Percentiles rank a stretch among this genome's conserved stretches.
Conservation (phyloP, 1,140 invertebrate species). For the Leptinotarsa lineolata region DNA sequence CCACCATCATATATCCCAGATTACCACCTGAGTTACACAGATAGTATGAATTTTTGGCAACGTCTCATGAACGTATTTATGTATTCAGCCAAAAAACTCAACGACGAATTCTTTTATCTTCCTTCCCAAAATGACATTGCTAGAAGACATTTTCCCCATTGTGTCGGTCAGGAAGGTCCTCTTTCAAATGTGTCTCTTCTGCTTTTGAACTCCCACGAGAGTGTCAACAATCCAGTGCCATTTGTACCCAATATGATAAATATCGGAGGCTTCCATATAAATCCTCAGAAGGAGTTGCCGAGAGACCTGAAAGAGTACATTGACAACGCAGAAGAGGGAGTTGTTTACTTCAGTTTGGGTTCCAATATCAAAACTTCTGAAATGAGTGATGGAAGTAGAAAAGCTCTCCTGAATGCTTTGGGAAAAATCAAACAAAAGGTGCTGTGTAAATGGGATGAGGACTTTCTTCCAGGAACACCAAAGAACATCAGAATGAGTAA, state of each 20-base stretch:
- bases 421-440: slow-evolving; percentile 58
- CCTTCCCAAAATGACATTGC: slow-evolving; percentile 55
- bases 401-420: slow-evolving; percentile 57
- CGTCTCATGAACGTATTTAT: slow-evolving; percentile 4
- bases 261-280: slow-evolving; percentile 56
- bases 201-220: slow-evolving; percentile 50
- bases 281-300: slow-evolving; percentile 42
- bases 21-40: neutral
- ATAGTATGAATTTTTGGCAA: neutral
- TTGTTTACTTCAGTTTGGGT: slow-evolving; percentile 67
- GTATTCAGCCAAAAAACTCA: slow-evolving; percentile 33
- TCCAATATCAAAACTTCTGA: slow-evolving; percentile 63
- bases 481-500: slow-evolving; percentile 33
- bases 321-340: slow-evolving; percentile 59
- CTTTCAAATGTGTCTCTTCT: slow-evolving; percentile 58
- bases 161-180: slow-evolving; percentile 59
- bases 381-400: slow-evolving; percentile 52
- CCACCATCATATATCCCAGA: slow-evolving; percentile 4
- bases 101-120: too few species aligned
- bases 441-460: slow-evolving; percentile 61
- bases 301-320: slow-evolving; percentile 60
- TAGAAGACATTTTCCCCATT: slow-evolving; percentile 52
- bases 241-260: slow-evolving; percentile 59
- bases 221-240: slow-evolving; percentile 43
- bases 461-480: slow-evolving; percentile 49